phyloP scores from a whole-genome alignment of 53 echinoderm and acorn worm species.

The Patiria pectinifera region DNA sequence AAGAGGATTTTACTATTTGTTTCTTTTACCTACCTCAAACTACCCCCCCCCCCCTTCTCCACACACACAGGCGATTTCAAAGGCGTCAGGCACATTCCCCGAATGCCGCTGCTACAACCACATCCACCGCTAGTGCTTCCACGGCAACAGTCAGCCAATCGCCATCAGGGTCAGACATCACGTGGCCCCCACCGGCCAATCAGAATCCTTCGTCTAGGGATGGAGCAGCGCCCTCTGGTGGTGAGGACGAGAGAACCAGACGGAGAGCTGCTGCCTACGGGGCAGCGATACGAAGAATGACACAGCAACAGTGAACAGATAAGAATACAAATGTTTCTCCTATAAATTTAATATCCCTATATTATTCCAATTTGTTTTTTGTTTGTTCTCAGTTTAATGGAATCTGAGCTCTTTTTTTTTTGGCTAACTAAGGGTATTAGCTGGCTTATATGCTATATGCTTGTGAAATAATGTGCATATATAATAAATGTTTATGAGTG shows the following conservation, averaged over 20 bases:
- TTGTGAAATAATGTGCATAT: too few relatives aligned
- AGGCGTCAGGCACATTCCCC: conserved; percentile 30
- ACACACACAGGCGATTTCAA: conserved; percentile 32
- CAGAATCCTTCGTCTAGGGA: conserved; percentile 43
- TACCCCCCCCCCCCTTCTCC: too few relatives aligned
- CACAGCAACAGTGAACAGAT: conserved; percentile 61
- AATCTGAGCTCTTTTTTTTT: background rate
- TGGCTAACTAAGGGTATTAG: too few relatives aligned
- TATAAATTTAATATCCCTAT: background rate
- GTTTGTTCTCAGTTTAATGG: background rate
- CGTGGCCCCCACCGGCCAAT: conserved; percentile 32
- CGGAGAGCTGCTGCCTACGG: conserved; percentile 75
- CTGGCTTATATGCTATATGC: too few relatives aligned
- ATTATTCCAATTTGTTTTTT: background rate
- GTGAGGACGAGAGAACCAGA: conserved; percentile 62
- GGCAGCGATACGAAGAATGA: conserved; percentile 85
- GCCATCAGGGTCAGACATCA: background rate
- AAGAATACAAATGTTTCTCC: background rate
- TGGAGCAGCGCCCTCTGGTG: conserved; percentile 4
- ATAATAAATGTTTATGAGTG: too few relatives aligned
- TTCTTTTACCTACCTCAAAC: too few relatives aligned
- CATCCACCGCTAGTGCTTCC: conserved; percentile 27
- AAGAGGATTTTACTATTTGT: too few relatives aligned
- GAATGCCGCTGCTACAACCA: background rate
- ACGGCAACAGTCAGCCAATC: conserved; percentile 46